phyloP scores from a whole-genome alignment of 2,888 invertebrate genomes.

The Synergus gifuensis region DNA sequence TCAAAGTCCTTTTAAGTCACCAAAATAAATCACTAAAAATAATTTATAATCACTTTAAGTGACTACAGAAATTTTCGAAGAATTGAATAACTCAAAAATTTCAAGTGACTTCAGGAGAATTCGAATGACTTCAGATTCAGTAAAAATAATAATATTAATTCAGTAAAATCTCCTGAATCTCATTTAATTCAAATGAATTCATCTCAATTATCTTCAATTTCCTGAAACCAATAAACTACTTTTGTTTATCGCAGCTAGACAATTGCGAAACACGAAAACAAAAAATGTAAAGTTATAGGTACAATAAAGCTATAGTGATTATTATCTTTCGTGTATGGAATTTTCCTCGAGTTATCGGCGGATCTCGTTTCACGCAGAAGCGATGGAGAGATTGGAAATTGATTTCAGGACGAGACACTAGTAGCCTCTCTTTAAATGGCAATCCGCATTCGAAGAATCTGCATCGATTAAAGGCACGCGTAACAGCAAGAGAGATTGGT shows the following conservation, averaged over 20 bases:
- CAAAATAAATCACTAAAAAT: too few species aligned
- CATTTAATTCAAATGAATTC: too few species aligned
- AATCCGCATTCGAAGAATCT: slow-evolving; percentile 35
- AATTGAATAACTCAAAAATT: too few species aligned
- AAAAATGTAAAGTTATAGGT: slow-evolving; percentile 3
- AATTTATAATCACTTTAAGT: too few species aligned
- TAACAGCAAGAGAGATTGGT: slow-evolving; percentile 27
- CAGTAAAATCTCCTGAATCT: too few species aligned
- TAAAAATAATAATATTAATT: too few species aligned
- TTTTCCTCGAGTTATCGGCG: slow-evolving; percentile 7
- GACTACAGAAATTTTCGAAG: too few species aligned
- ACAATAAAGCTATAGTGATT: not conserved
- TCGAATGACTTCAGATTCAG: too few species aligned
- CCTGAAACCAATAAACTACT: not conserved
- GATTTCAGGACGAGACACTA: slow-evolving; percentile 35
- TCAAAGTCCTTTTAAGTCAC: too few species aligned
- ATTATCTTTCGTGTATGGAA: not conserved
- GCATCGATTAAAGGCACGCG: slow-evolving; percentile 42
- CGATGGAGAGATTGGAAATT: slow-evolving; percentile 36
- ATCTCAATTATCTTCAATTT: slow-evolving; percentile 9
- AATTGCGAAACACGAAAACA: not conserved
- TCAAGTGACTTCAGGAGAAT: too few species aligned
- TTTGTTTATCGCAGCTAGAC: not conserved
- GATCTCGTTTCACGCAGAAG: slow-evolving; percentile 23
- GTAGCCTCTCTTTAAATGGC: slow-evolving; percentile 38